Percentiles rank a stretch among this genome's conserved stretches.
These are phyloP conservation scores for Molorchus minor DNA, from an alignment of 2,888 invertebrate species.

Conservation along the genomic window DNA sequence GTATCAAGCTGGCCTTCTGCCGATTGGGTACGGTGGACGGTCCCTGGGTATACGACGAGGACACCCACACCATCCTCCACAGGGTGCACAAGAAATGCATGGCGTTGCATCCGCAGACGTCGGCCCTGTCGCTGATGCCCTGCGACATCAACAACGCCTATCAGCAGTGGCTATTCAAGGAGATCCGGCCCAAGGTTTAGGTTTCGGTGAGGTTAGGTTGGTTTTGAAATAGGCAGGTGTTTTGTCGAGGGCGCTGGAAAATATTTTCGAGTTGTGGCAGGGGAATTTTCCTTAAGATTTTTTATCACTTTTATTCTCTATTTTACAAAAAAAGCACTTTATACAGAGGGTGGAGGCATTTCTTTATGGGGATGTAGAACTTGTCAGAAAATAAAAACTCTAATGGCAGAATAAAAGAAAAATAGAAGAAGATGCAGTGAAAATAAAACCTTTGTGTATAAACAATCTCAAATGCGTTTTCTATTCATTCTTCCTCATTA, in stretches of 20 bases:
- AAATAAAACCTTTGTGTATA: no score
- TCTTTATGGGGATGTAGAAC: no score
- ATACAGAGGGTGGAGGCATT: no score
- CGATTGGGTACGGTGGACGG: conserved; percentile 92
- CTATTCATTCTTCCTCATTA: no score
- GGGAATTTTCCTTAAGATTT: no score
- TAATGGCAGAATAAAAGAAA: no score
- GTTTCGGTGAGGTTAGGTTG: conserved; percentile 18
- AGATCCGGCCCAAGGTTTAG: conserved; percentile 69
- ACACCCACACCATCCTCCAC: conserved; percentile 76
- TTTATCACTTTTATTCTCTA: no score
- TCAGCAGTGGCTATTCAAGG: conserved; percentile 88
- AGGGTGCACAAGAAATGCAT: conserved; percentile 83
- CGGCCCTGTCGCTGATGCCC: conserved; percentile 79
- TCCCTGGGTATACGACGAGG: conserved; percentile 91
- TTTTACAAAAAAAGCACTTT: no score
- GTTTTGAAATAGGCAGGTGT: no score
- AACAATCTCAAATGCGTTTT: no score
- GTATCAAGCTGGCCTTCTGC: conserved; percentile 90
- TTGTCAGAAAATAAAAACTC: no score
- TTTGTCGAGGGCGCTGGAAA: conserved; percentile 2
- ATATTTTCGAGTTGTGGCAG: not conserved
- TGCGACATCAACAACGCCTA: conserved; percentile 88
- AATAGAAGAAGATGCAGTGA: no score
- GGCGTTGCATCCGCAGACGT: conserved; percentile 83